Evolutionary conservation across 1,140 invertebrate genomes (phyloP).

Genomic region (Frieseomelitta varia): DNA sequence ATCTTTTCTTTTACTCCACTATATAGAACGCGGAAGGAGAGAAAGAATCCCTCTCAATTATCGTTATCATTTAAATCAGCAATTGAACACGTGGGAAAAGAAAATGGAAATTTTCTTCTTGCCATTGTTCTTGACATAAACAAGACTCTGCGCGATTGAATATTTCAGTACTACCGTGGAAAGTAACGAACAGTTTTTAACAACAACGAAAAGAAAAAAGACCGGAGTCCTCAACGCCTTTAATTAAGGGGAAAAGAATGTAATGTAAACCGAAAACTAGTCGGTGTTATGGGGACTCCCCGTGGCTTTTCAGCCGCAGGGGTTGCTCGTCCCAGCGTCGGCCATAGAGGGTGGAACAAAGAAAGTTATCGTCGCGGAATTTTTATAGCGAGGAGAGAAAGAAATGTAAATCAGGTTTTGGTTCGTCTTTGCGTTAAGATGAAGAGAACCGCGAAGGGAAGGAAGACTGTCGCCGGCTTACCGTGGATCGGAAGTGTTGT

Average conservation of each 20-base stretch:
- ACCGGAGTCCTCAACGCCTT: constrained; percentile 64
- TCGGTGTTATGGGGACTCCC: constrained; percentile 63
- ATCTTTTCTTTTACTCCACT: too few species aligned
- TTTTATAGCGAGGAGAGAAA: constrained; percentile 80
- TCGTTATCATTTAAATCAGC: not conserved
- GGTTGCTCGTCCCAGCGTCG: constrained; percentile 64
- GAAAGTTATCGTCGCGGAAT: constrained; percentile 81
- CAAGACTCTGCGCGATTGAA: not conserved
- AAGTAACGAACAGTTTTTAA: not conserved
- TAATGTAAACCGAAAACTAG: constrained; percentile 79
- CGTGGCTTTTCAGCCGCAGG: constrained; percentile 63
- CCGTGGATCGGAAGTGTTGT: constrained; percentile 50
- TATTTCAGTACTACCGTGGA: not conserved
- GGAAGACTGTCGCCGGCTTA: constrained; percentile 46
- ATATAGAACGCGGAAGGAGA: not conserved
- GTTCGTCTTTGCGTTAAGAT: constrained; percentile 60
- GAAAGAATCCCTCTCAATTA: not conserved
- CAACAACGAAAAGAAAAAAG: not conserved
- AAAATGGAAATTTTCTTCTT: not conserved
- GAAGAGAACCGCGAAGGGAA: constrained; percentile 29
- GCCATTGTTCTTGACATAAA: not conserved
- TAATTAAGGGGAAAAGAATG: constrained; percentile 77
- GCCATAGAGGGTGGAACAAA: constrained; percentile 79
- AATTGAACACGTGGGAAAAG: not conserved
- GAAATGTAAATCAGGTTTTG: constrained; percentile 81